These are phyloP conservation scores for Cosmopolites sordidus DNA, from an alignment of 2,888 invertebrate species.

Conservation along the genomic window DNA sequence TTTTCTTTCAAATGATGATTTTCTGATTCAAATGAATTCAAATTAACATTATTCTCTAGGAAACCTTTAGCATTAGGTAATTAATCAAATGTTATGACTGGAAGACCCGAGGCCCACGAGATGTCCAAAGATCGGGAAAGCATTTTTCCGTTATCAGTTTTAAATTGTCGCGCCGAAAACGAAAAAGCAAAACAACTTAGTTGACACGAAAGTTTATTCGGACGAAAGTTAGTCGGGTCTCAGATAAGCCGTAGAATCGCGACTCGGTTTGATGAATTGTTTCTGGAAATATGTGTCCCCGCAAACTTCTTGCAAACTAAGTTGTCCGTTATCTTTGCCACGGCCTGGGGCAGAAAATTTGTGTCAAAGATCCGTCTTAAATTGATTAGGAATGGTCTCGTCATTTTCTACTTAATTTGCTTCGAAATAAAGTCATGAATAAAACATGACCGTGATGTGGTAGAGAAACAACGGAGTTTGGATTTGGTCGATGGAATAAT, in stretches of 20 bases:
- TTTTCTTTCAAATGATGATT: too few species aligned
- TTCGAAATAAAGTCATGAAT: constrained; percentile 11
- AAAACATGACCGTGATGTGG: constrained; percentile 11
- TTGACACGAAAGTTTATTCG: constrained; percentile 9
- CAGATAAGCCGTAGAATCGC: neutral
- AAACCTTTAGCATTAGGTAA: too few species aligned
- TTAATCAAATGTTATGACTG: too few species aligned
- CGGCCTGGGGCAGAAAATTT: constrained; percentile 14
- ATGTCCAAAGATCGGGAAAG: too few species aligned
- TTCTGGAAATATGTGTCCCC: constrained; percentile 15
- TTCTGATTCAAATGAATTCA: too few species aligned
- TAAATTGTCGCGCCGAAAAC: neutral
- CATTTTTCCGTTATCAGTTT: neutral
- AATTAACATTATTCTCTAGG: too few species aligned
- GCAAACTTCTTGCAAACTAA: constrained; percentile 4
- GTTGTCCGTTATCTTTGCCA: constrained; percentile 5
- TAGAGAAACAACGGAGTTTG: constrained; percentile 7
- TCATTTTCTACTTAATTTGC: constrained; percentile 17
- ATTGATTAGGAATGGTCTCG: constrained; percentile 16
- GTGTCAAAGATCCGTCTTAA: constrained; percentile 18
- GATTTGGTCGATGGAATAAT: neutral
- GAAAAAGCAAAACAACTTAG: neutral
- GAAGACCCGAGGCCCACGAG: neutral
- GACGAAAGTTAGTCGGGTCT: constrained; percentile 1
- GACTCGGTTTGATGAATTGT: constrained; percentile 13